Percentiles rank a stretch among this genome's conserved stretches.
Evolutionary conservation across 2,888 invertebrate species (phyloP).

Genomic region (Cylindroiulus punctatus): DNA sequence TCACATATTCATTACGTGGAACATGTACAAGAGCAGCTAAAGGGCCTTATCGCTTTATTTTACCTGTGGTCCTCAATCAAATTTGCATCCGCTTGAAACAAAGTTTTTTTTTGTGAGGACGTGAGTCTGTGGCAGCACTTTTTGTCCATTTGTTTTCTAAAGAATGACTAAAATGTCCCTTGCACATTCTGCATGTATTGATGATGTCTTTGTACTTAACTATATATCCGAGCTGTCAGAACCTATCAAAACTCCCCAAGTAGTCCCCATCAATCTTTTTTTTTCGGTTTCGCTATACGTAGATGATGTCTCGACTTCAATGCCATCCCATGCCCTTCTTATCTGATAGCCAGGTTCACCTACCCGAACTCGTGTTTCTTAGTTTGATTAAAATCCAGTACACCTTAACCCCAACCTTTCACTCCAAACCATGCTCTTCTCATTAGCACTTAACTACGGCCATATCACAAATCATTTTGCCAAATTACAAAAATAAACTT

Average conservation of each 20-base stretch:
- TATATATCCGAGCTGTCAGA: slow-evolving; percentile 23
- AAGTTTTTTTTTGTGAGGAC: background rate
- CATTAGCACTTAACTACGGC: background rate
- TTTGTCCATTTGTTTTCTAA: slow-evolving; percentile 17
- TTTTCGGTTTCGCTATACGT: slow-evolving; percentile 5
- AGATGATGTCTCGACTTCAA: slow-evolving; percentile 45
- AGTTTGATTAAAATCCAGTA: slow-evolving; percentile 50
- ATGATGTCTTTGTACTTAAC: slow-evolving; percentile 39
- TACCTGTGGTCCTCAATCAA: slow-evolving; percentile 6
- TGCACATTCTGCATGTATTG: slow-evolving; percentile 34
- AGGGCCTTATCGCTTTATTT: background rate
- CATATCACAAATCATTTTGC: background rate
- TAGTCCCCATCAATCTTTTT: slow-evolving; percentile 48
- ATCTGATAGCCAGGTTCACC: slow-evolving; percentile 49
- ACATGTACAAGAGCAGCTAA: background rate
- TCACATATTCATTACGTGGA: background rate
- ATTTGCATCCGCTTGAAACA: background rate
- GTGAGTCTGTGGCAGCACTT: background rate
- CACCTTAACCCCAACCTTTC: slow-evolving; percentile 43
- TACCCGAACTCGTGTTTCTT: slow-evolving; percentile 50
- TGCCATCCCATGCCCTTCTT: slow-evolving; percentile 48
- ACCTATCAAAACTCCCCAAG: slow-evolving; percentile 46
- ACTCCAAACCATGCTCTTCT: background rate
- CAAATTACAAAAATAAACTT: slow-evolving; percentile 25
- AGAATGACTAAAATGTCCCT: slow-evolving; percentile 20